Evolutionary conservation across 2,797 vertebrate species (phyloP), one percentile per base, ranked within the genome.

Genomic region (Taeniopygia guttata): DNA sequence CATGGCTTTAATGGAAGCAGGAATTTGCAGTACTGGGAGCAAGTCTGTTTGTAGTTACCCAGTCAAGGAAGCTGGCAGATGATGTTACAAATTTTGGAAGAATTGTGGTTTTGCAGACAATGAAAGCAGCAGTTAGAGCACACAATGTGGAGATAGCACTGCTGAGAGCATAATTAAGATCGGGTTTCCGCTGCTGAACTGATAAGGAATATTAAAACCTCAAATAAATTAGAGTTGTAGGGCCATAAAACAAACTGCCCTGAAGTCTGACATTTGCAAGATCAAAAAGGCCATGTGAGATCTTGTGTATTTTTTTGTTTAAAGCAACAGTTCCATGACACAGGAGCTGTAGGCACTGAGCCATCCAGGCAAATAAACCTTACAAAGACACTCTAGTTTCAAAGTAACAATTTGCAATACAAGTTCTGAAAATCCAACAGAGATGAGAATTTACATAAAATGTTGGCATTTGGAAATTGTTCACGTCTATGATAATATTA

Each of bases 21-120:
- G 52, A 90, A 55, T 49, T 46, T 20, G 38, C 68, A 67, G 55
- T 19, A 38, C 79, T 60, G 85, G 84, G 54, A 91, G 45, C 38
- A 0, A 0, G 23, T 32, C 16, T 0, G 0, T 87, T 69, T 59
- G 72, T 60, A 93, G 29, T 74, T 83, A 77, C 66, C 38, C 60
- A 62, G n/a, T 55, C 62, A 54, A 92, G 89, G 78, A 93, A 94
- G 89, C 73, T 95, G 94, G 93, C 92, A 94, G 48, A 15, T 11
- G 86, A 93, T 95, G 84, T 89, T 94, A 94, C 26, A 79, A 79
- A 74, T 87, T 84, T 80, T 67, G 63, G 80, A 64, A 74, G 90
- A 87, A 87, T 74, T 95, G 94, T 8, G 92, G 80, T 88, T 94
- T 94, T 93, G 38, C 38, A 96, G 64, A 90, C 86, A 87, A 94